Percentiles rank a stretch among this genome's conserved stretches.
Evolutionary conservation across 1,140 invertebrate species (phyloP).

Genomic region (Medauroidea extradentata): DNA sequence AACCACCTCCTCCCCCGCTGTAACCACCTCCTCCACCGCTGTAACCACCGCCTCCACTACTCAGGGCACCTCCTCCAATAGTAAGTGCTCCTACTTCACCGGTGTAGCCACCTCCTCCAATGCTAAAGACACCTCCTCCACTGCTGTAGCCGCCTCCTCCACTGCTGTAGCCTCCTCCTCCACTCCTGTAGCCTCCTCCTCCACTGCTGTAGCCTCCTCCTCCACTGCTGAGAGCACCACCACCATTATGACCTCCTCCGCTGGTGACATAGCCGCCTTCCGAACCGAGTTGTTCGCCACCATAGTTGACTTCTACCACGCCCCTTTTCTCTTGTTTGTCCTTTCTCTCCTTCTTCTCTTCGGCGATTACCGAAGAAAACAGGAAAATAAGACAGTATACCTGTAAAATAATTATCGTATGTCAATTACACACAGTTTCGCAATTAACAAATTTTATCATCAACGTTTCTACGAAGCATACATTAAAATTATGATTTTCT

Average conservation of each 20-base stretch:
- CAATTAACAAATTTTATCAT: no score
- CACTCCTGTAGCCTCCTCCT: neutral
- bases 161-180: neutral
- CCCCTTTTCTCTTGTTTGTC: no score
- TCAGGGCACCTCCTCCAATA: neutral
- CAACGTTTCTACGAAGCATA: no score
- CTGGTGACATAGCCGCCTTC: no score
- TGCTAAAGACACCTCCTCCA: neutral
- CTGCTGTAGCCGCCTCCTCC: neutral
- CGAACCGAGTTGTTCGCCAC: no score
- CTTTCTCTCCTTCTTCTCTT: no score
- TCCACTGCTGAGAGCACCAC: neutral
- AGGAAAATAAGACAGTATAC: no score
- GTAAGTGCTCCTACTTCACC: neutral
- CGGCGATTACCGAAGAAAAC: no score
- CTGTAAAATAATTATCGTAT: no score
- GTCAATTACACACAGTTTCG: no score
- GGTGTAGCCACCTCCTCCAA: neutral
- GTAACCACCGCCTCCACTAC: neutral
- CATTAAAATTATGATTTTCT: no score
- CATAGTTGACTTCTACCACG: no score
- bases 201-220: neutral
- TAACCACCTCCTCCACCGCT: neutral
- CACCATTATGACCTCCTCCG: neutral
- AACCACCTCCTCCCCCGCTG: neutral